phyloP scores from a whole-genome alignment of 2,888 invertebrate species.

The Melanchra persicariae region DNA sequence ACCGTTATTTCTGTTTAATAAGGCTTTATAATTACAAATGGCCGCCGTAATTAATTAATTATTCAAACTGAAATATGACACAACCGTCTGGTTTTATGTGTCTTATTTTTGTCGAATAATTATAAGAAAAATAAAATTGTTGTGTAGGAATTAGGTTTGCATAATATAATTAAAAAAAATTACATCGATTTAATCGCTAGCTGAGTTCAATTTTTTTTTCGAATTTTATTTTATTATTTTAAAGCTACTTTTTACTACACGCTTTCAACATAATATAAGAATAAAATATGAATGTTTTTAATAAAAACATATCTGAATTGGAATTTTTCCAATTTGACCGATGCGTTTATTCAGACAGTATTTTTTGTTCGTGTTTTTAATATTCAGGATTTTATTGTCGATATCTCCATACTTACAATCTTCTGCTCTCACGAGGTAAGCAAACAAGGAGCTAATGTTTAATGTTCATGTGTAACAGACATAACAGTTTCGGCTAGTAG shows the following conservation, averaged over 20 bases:
- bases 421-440: no score
- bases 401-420: no score
- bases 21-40: constrained; percentile 44
- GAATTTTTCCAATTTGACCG: constrained; percentile 24
- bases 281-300: constrained; percentile 21
- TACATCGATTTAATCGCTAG: no score
- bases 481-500: no score
- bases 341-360: neutral
- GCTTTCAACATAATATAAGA: constrained; percentile 3
- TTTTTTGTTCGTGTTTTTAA: constrained; percentile 18
- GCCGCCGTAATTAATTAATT: constrained; percentile 36
- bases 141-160: no score
- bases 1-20: constrained; percentile 43
- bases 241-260: no score
- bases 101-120: neutral
- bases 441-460: no score
- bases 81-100: neutral
- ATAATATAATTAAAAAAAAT: no score
- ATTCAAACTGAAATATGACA: constrained; percentile 46
- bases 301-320: constrained; percentile 19
- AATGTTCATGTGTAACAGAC: no score
- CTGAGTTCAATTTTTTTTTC: no score
- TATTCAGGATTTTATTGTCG: neutral
- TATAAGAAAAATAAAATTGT: no score
- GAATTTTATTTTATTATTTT: no score